Percentiles rank a stretch among this genome's conserved stretches.
Conservation (phyloP, 2,797 vertebrate genomes). For the Pantherophis alleghaniensis region DNA sequence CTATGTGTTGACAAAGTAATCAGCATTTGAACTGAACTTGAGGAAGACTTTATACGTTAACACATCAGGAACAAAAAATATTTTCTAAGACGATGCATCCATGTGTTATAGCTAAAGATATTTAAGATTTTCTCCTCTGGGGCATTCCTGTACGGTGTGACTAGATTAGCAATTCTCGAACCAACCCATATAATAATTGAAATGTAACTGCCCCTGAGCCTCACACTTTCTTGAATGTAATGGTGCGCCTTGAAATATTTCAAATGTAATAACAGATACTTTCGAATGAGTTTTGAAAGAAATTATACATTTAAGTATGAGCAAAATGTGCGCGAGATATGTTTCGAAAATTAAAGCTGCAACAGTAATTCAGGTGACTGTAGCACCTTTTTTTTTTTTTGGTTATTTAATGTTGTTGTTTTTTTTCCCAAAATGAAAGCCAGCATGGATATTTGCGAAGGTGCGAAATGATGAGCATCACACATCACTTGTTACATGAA, state of each 20-base stretch:
- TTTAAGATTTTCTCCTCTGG: background rate
- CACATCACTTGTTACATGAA: background rate
- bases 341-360: background rate
- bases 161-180: background rate
- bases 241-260: background rate
- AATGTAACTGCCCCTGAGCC: background rate
- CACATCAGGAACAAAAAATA: background rate
- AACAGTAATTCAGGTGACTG: background rate
- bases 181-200: background rate
- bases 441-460: background rate
- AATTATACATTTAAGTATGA: background rate
- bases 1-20: background rate
- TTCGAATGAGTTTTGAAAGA: background rate
- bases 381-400: background rate
- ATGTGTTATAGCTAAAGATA: background rate
- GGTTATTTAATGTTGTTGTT: background rate
- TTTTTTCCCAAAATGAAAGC: background rate
- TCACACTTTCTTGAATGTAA: background rate
- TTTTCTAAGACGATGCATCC: background rate
- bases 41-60: background rate
- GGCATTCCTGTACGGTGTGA: background rate
- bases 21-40: background rate
- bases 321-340: background rate
- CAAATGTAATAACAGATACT: background rate
- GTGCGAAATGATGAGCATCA: background rate